Evolutionary conservation across 2,113 vertebrate genomes (phyloP), one percentile per base, ranked within the genome.

Genomic region (Hoplias malabaricus): DNA sequence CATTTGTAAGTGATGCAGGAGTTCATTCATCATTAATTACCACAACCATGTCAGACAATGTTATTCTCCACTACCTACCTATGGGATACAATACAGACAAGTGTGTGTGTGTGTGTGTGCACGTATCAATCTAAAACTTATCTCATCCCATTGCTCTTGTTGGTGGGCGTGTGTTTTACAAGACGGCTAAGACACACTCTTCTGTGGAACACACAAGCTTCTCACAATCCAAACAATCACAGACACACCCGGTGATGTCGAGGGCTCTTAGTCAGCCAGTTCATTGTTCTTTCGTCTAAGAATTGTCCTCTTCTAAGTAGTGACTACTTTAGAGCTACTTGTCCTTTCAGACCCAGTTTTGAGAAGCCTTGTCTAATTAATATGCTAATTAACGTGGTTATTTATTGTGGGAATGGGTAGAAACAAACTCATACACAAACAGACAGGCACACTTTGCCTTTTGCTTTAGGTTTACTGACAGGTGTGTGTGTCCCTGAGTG

Each of bases 1-100:
- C 84, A 90, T 92, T 93, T 90, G 89, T 89, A 86, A 87, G 88
- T 92, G 89, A 91, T 91, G 88, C 89, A 88, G 88, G 86, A 90
- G 90, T 90, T 92, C 89, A 91, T 93, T 88, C 87, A 93, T 92
- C 90, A 92, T 91, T 93, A 92, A 92, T 91, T 89, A 88, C 86
- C 85, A 83, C 80, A 81, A 56, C 70, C 81, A 80, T 85, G 86
- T 80, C 81, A 90, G 91, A 91, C 90, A 90, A 89, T 91, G 90
- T 88, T 91, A 88, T 90, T 91, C 87, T 86, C 86, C 83, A 88
- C 89, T 88, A 85, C 87, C 86, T 87, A 91, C 91, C 89, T 90
- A 87, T 88, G 89, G 89, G 89, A 91, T 69, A 12, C 73, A 54
- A 67, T 85, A 82, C 54, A 78, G 67, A 74, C 33, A 54, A 69